Evolutionary conservation across 1,140 invertebrate species (phyloP).

Genomic region (Steinernema feltiae): DNA sequence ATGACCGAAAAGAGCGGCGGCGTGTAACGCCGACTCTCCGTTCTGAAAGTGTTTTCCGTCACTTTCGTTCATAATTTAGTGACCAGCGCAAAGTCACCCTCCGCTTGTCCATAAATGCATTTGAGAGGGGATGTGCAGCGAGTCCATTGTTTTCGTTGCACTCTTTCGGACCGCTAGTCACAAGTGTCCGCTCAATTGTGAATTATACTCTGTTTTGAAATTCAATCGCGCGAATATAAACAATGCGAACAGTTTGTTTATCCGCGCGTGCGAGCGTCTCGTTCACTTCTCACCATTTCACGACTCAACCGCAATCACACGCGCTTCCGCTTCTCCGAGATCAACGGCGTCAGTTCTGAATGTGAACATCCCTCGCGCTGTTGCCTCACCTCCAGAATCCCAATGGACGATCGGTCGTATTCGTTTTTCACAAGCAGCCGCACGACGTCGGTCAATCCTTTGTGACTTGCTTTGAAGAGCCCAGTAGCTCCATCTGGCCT

Average conservation of each 20-base stretch:
- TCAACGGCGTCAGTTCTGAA: not conserved
- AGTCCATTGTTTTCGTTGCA: not conserved
- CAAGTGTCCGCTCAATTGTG: not conserved
- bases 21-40: constrained; percentile 80
- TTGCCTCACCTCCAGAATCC: not conserved
- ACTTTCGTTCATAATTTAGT: constrained; percentile 5
- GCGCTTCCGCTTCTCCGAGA: not conserved
- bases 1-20: constrained; percentile 78
- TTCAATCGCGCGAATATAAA: constrained; percentile 9
- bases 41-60: constrained; percentile 66
- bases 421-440: not conserved
- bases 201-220: constrained; percentile 10
- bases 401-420: not conserved
- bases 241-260: constrained; percentile 7
- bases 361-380: not conserved
- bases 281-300: not conserved
- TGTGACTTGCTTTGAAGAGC: constrained; percentile 61
- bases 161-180: not conserved
- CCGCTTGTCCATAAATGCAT: not conserved
- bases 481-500: constrained; percentile 59
- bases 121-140: too few species aligned
- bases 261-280: not conserved
- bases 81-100: not conserved
- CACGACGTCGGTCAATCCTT: constrained; percentile 51
- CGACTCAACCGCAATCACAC: not conserved